Evolutionary conservation across 2,797 vertebrate species (phyloP), one percentile per base, ranked within the genome.

Genomic region (Syngnathus acus): DNA sequence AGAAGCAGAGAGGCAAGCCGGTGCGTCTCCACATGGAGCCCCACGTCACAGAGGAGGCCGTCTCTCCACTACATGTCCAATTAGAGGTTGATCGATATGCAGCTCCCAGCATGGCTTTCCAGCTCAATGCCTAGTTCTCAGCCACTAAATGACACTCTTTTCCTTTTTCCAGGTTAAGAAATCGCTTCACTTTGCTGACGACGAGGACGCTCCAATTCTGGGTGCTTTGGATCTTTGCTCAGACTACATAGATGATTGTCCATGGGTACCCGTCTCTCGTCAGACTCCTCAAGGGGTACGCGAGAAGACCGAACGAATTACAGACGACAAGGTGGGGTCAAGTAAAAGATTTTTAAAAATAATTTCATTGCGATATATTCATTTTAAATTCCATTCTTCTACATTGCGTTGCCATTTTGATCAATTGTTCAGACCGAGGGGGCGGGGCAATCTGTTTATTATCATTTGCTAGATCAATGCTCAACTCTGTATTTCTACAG

Each of bases 1-100:
- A 93, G 89, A 99, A 99, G 84, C 82, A 84, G 80, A 91, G 77
- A 19, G 95, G 95, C 47, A 93, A 90, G 57, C 88, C 88, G 4
- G 84, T 94, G 70, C 90, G 89, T 32, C 87, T 98, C 66, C 81
- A 79, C 39, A 72, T 72, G 60, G 77, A 89, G 0, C 13, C 68
- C 67, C 39, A 57, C 7, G 57, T 48, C 48, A 86, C 68, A 47
- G 80, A 85, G 23, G 55, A 69, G 63, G 70, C 53, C 54, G 51
- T 69, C 40, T 76, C 86, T 21, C 90, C 83, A 32, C 72, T 78
- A 0, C 84, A 80, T 55, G 82, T 71, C 53, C 86, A 77, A 64
- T 42, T 81, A 0, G 77, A 90, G 91, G 96, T 97, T 74, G 37
- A n/a, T 74, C 60, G 37, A n/a, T 74, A 58, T 19, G 58, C 60